A percentile compares a stretch with the other conserved stretches of the same genome.
Conservation (phyloP, 1,140 invertebrate species). For the Nylanderia fulva region DNA sequence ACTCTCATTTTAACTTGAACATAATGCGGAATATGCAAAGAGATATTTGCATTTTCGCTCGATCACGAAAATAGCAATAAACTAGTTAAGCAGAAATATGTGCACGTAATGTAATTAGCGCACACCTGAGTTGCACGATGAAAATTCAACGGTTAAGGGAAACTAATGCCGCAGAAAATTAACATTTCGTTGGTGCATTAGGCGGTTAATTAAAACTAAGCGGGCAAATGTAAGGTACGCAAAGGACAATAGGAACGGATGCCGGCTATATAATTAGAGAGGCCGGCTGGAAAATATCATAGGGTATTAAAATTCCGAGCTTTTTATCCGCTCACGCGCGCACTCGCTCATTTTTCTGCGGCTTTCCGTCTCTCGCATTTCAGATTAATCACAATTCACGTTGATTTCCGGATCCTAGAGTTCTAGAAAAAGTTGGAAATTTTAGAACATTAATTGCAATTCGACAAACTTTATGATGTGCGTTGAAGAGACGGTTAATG, state of each 20-base stretch:
- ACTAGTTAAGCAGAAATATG: no score
- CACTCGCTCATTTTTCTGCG: neutral
- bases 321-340: neutral
- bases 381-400: conserved; percentile 11
- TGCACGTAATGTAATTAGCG: neutral
- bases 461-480: neutral
- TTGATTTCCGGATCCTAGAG: neutral
- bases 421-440: neutral
- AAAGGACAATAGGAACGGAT: neutral
- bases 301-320: neutral
- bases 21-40: neutral
- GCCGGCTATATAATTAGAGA: neutral
- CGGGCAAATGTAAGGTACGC: neutral
- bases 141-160: neutral
- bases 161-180: neutral
- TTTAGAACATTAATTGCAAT: neutral
- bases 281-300: neutral
- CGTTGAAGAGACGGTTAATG: neutral
- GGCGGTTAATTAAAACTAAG: conserved; percentile 1
- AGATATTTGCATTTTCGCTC: neutral
- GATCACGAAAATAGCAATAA: no score
- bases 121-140: neutral
- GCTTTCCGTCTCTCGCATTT: neutral
- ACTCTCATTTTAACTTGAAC: neutral
- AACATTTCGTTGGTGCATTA: neutral